phyloP scores from a whole-genome alignment of 2,113 vertebrate genomes.

The Neopipo cinnamomea region DNA sequence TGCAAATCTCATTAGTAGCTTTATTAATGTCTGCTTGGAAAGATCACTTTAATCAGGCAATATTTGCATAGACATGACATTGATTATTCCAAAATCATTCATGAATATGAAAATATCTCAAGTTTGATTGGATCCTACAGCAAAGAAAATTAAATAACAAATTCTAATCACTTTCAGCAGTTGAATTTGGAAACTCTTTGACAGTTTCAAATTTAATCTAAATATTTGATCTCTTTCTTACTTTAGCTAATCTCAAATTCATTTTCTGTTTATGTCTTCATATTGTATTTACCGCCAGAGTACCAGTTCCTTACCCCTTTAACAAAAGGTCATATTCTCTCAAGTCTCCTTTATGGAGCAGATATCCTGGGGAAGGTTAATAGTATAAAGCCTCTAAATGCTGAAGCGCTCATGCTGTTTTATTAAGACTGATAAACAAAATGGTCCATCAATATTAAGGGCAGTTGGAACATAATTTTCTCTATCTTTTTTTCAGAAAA shows the following conservation, averaged over 20 bases:
- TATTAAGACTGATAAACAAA: background rate
- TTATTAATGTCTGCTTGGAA: slow-evolving; percentile 3
- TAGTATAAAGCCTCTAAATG: background rate
- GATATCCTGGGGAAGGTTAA: background rate
- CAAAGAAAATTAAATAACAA: background rate
- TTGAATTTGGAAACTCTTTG: background rate
- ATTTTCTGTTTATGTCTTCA: background rate
- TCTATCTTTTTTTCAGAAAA: background rate
- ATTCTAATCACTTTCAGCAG: background rate
- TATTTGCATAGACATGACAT: slow-evolving; percentile 12
- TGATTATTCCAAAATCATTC: background rate
- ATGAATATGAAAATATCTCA: background rate
- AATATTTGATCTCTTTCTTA: background rate
- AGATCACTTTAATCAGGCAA: background rate
- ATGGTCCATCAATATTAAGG: background rate
- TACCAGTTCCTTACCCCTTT: background rate
- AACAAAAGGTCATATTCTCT: background rate
- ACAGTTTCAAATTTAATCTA: background rate
- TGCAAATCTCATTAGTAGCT: background rate
- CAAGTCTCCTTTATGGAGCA: background rate
- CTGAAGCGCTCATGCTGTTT: background rate
- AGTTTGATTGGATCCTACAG: background rate
- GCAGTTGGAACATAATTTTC: background rate
- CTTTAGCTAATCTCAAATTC: background rate
- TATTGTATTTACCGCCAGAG: background rate